Evolutionary conservation across 2,797 vertebrate genomes (phyloP).

Genomic region (Xyrichtys novacula): DNA sequence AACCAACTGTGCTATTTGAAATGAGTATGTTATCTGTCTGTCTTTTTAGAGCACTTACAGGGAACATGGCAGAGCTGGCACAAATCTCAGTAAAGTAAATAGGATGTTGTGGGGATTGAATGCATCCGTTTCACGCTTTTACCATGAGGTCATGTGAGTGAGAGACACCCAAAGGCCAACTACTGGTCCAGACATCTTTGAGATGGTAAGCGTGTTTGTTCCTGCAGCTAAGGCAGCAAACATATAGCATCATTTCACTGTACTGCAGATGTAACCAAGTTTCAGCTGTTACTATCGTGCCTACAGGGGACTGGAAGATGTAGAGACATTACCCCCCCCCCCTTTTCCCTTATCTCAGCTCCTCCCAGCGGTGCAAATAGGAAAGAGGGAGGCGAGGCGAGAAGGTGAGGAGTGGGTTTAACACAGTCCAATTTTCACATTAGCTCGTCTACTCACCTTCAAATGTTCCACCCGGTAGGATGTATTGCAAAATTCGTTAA

Average conservation of each 20-base stretch:
- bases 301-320: too few relatives aligned
- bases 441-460: too few relatives aligned
- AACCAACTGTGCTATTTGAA: neutral
- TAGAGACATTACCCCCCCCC: too few relatives aligned
- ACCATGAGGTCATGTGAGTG: neutral
- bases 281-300: too few relatives aligned
- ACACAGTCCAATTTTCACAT: too few relatives aligned
- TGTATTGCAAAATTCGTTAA: too few relatives aligned
- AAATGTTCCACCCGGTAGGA: too few relatives aligned
- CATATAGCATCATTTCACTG: too few relatives aligned
- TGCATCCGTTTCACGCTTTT: neutral
- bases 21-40: neutral
- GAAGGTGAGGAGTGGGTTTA: too few relatives aligned
- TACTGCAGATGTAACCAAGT: neutral
- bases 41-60: neutral
- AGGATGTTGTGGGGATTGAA: neutral
- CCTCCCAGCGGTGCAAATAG: too few relatives aligned
- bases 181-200: neutral
- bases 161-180: neutral
- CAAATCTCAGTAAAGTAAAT: neutral
- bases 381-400: too few relatives aligned
- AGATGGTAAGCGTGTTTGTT: neutral
- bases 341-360: too few relatives aligned
- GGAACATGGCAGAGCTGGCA: neutral
- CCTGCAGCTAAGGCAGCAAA: neutral